These are phyloP conservation scores for Sebastes vulpes DNA, from an alignment of 2,797 vertebrate genomes.

Conservation along the genomic window DNA sequence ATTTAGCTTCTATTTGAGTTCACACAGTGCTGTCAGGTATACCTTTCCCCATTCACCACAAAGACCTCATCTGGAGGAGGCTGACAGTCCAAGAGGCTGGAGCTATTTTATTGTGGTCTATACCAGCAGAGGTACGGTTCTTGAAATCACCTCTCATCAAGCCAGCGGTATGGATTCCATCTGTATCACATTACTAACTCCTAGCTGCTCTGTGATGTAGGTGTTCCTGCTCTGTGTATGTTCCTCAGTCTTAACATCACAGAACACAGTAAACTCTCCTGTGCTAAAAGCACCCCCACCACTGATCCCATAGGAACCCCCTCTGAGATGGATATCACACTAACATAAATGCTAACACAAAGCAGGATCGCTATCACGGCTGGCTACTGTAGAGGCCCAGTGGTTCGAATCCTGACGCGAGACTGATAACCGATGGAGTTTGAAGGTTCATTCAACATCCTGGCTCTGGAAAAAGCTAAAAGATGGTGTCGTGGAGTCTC, in stretches of 20 bases:
- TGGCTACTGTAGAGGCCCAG: slow-evolving; percentile 11
- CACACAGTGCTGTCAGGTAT: not conserved
- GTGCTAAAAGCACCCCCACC: not conserved
- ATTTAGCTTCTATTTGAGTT: slow-evolving; percentile 1
- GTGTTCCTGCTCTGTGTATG: slow-evolving; percentile 30
- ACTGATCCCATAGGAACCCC: slow-evolving; percentile 4
- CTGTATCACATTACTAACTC: slow-evolving; percentile 62
- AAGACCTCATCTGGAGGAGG: slow-evolving; percentile 12
- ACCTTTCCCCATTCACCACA: slow-evolving; percentile 12
- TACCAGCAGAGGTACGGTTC: slow-evolving; percentile 4
- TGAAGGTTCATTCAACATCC: slow-evolving; percentile 17
- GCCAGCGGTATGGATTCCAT: slow-evolving; percentile 55
- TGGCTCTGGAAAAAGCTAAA: not conserved
- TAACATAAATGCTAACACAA: slow-evolving; percentile 24
- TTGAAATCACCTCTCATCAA: slow-evolving; percentile 28
- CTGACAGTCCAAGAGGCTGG: not conserved
- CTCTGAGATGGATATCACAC: slow-evolving; percentile 33
- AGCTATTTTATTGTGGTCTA: slow-evolving; percentile 28
- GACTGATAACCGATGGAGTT: slow-evolving; percentile 2
- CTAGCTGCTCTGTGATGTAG: slow-evolving; percentile 28
- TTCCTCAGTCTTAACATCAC: slow-evolving; percentile 31
- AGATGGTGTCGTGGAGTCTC: not conserved
- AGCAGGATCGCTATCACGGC: not conserved
- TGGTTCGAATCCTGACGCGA: slow-evolving; percentile 9
- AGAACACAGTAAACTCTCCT: slow-evolving; percentile 23